Evolutionary conservation across 2,888 invertebrate species (phyloP).

Genomic region (Cancer borealis): DNA sequence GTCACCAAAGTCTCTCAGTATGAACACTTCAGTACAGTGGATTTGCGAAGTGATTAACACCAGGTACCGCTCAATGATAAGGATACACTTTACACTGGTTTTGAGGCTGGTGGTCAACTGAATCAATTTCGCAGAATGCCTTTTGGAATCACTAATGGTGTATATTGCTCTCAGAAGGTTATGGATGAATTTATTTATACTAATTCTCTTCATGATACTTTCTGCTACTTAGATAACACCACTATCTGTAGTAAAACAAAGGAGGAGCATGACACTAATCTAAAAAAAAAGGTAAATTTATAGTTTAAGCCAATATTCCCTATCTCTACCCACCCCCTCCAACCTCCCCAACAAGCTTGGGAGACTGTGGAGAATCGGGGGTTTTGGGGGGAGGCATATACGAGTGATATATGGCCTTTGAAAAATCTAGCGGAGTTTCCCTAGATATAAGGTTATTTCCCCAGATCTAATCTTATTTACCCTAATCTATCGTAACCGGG

Average conservation of each 20-base stretch:
- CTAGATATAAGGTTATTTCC: too few species aligned
- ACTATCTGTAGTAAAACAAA: not conserved
- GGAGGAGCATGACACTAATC: not conserved
- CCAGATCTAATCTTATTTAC: too few species aligned
- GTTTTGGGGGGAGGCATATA: too few species aligned
- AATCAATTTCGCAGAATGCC: conserved; percentile 35
- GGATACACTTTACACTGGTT: not conserved
- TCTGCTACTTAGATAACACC: conserved; percentile 5
- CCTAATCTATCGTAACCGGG: too few species aligned
- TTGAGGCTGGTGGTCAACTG: conserved; percentile 13
- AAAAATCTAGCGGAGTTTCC: too few species aligned
- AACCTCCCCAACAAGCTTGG: too few species aligned
- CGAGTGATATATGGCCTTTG: too few species aligned
- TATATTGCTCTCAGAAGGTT: not conserved
- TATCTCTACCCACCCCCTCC: too few species aligned
- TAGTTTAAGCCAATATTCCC: too few species aligned
- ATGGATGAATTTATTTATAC: conserved; percentile 27
- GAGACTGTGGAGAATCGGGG: too few species aligned
- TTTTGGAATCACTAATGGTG: conserved; percentile 55
- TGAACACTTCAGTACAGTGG: not conserved
- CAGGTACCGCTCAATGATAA: not conserved
- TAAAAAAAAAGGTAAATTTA: too few species aligned
- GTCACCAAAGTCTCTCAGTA: too few species aligned
- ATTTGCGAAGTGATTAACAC: conserved; percentile 35
- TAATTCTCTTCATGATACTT: not conserved